Conservation (phyloP, 2,888 invertebrate genomes). For the Catocala fraxini region DNA sequence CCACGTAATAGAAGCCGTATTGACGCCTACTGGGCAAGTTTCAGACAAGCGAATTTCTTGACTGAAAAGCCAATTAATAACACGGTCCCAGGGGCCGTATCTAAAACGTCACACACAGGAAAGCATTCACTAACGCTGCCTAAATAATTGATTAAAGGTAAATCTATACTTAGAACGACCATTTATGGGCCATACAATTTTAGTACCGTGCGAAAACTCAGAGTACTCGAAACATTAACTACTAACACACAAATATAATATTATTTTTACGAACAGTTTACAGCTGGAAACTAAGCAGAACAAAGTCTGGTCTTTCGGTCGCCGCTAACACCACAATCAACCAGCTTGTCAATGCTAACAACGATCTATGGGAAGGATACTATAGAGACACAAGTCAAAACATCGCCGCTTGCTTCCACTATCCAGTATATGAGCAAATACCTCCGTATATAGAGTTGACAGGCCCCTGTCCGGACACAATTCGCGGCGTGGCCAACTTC, state of each 20-base stretch:
- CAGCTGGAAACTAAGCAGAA: slow-evolving; percentile 77
- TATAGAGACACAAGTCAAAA: slow-evolving; percentile 66
- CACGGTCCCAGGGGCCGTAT: too few species aligned
- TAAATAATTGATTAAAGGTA: too few species aligned
- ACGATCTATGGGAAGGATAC: slow-evolving; percentile 67
- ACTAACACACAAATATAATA: not conserved
- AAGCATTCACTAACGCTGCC: too few species aligned
- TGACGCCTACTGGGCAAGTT: too few species aligned
- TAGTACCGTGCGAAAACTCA: too few species aligned
- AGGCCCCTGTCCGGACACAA: slow-evolving; percentile 64
- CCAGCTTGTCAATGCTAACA: slow-evolving; percentile 54
- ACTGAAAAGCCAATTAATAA: too few species aligned
- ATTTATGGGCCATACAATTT: too few species aligned
- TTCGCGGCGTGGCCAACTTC: slow-evolving; percentile 66
- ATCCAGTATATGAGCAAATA: slow-evolving; percentile 63
- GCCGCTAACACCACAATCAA: slow-evolving; percentile 56
- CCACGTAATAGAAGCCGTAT: too few species aligned
- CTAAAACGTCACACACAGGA: too few species aligned
- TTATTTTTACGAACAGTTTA: slow-evolving; percentile 59
- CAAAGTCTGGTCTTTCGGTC: slow-evolving; percentile 58
- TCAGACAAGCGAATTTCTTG: too few species aligned
- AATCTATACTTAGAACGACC: too few species aligned
- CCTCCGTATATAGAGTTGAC: slow-evolving; percentile 61
- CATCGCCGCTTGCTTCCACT: slow-evolving; percentile 71
- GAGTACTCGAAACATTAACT: too few species aligned